phyloP scores from a whole-genome alignment of 2,113 vertebrate genomes.

The Cephalopterus ornatus region DNA sequence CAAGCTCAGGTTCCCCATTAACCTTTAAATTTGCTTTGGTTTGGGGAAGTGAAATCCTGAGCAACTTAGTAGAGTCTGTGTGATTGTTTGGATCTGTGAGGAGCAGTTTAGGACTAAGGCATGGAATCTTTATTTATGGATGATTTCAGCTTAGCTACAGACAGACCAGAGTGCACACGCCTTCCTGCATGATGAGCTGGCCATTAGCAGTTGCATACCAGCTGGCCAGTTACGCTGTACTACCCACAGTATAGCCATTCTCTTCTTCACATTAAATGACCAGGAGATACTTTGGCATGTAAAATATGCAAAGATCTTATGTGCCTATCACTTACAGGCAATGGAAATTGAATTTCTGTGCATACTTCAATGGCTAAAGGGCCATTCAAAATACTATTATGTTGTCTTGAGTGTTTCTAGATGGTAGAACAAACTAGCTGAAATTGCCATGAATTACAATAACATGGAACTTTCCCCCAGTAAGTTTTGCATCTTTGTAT shows the following conservation, averaged over 20 bases:
- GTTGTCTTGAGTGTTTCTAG: not conserved
- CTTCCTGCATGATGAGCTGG: not conserved
- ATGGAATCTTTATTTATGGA: not conserved
- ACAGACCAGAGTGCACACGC: not conserved
- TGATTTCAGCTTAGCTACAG: not conserved
- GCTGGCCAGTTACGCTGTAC: not conserved
- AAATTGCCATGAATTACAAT: rapidly evolving
- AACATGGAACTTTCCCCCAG: not conserved
- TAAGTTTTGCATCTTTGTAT: not conserved
- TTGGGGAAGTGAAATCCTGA: not conserved
- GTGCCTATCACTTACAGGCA: not conserved
- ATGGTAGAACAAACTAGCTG: not conserved
- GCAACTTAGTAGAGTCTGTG: not conserved
- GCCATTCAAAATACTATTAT: not conserved
- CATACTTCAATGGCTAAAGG: not conserved
- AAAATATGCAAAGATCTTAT: not conserved
- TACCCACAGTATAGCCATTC: not conserved
- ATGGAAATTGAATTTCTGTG: not conserved
- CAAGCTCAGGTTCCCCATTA: not conserved
- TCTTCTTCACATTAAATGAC: not conserved
- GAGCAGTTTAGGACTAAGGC: not conserved
- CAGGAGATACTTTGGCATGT: not conserved
- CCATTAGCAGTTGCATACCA: not conserved
- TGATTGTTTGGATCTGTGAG: not conserved
- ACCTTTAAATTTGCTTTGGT: not conserved